phyloP scores from a whole-genome alignment of 2,113 vertebrate species.

The Cebidichthys violaceus region DNA sequence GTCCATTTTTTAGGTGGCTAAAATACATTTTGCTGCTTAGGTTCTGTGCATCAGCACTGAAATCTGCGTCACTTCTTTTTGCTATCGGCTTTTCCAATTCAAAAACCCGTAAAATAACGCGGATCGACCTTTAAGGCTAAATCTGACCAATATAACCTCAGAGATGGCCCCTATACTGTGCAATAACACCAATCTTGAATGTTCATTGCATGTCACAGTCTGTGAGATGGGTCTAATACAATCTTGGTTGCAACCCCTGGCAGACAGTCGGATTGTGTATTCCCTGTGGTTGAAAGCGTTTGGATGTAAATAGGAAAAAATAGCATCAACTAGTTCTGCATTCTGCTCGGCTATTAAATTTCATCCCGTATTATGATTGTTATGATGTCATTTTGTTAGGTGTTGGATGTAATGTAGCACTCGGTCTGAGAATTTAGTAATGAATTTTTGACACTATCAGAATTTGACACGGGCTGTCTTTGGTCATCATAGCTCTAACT shows the following conservation, averaged over 20 bases:
- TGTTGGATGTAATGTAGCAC: not conserved
- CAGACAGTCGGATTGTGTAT: slow-evolving; percentile 15
- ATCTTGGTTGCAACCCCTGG: not conserved
- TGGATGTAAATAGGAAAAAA: not conserved
- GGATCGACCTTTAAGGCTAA: not conserved
- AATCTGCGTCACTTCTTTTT: not conserved
- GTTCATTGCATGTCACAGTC: slow-evolving; percentile 21
- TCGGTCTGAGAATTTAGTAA: not conserved
- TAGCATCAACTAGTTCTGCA: not conserved
- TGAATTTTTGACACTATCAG: not conserved
- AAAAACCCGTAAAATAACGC: not conserved
- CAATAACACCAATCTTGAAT: slow-evolving; percentile 18
- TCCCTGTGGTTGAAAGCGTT: not conserved
- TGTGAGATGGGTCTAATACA: not conserved
- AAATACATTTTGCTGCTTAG: not conserved
- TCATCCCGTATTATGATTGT: not conserved
- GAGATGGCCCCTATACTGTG: slow-evolving; percentile 2
- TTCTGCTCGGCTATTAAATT: no score
- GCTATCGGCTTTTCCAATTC: not conserved
- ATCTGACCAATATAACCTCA: not conserved
- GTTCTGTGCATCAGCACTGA: slow-evolving; percentile 1
- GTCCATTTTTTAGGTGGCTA: not conserved
- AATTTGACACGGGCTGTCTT: not conserved
- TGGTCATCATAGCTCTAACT: not conserved
- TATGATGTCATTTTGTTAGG: not conserved